Percentiles rank a stretch among this genome's conserved stretches.
Evolutionary conservation across 1,140 invertebrate species (phyloP).

Genomic region (Laupala kohalensis): DNA sequence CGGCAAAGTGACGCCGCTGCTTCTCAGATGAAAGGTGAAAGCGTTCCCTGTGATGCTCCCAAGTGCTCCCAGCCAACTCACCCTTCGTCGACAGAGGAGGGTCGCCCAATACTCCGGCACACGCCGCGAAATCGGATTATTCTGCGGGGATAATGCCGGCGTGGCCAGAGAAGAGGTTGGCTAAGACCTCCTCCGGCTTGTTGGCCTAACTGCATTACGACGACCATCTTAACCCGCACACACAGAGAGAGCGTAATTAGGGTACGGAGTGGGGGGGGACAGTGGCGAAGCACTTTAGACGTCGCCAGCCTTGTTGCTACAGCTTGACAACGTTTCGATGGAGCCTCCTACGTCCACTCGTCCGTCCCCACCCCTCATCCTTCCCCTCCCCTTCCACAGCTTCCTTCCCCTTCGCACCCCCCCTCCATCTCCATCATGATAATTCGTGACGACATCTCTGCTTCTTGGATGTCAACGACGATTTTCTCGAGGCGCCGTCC

Average conservation of each 20-base stretch:
- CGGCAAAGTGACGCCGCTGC: too few species aligned
- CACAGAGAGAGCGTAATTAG: background rate
- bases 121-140: background rate
- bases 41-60: background rate
- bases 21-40: background rate
- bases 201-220: background rate
- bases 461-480: background rate
- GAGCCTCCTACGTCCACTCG: background rate
- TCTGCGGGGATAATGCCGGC: background rate
- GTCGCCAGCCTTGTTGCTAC: too few species aligned
- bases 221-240: background rate
- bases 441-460: background rate
- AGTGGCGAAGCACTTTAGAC: background rate
- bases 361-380: background rate
- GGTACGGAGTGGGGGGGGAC: background rate
- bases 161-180: background rate
- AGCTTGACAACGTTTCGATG: too few species aligned
- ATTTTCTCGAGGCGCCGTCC: background rate
- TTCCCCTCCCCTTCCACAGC: background rate
- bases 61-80: background rate
- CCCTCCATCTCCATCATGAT: background rate
- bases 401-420: too few species aligned
- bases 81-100: background rate
- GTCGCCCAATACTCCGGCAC: background rate
- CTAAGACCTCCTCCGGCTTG: background rate